A percentile compares a stretch with the other conserved stretches of the same genome.
Conservation (phyloP, 2,888 invertebrate genomes). For the Caenorhabditis wallacei region DNA sequence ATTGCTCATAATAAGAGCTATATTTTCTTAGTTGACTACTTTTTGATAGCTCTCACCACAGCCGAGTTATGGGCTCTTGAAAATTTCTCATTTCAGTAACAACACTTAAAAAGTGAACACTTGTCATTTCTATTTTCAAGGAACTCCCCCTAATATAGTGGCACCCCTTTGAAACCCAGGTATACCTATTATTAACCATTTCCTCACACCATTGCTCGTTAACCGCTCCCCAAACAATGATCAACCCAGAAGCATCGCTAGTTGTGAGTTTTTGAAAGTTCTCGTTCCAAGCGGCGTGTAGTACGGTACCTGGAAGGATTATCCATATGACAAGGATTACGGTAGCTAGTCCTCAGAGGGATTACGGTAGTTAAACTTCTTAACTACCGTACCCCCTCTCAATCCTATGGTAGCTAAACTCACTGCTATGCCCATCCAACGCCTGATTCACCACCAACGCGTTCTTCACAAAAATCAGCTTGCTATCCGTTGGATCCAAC, state of each 20-base stretch:
- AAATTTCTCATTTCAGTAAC: too few species aligned
- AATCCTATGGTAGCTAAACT: background rate
- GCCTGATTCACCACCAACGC: constrained; percentile 97
- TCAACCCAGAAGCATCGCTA: constrained; percentile 96
- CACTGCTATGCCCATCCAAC: constrained; percentile 93
- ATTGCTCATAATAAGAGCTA: too few species aligned
- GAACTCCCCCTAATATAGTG: too few species aligned
- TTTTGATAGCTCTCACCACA: too few species aligned
- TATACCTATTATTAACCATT: constrained; percentile 73
- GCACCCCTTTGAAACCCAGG: too few species aligned
- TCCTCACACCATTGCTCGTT: constrained; percentile 85
- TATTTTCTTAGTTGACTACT: too few species aligned
- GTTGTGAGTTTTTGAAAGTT: constrained; percentile 96
- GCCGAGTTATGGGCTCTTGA: too few species aligned
- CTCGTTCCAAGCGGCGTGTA: constrained; percentile 96
- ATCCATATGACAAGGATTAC: too few species aligned
- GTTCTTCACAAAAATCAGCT: background rate
- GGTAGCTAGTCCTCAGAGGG: too few species aligned
- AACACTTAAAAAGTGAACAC: background rate
- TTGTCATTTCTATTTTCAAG: too few species aligned
- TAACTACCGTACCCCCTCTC: too few species aligned
- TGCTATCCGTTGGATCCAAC: background rate
- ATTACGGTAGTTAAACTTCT: too few species aligned
- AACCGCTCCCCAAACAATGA: constrained; percentile 99
- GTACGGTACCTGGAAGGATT: constrained; percentile 85